Base-by-base conservation (phyloP, 92 coral and sea anemone genomes). In the Bergia sp. region DNA sequence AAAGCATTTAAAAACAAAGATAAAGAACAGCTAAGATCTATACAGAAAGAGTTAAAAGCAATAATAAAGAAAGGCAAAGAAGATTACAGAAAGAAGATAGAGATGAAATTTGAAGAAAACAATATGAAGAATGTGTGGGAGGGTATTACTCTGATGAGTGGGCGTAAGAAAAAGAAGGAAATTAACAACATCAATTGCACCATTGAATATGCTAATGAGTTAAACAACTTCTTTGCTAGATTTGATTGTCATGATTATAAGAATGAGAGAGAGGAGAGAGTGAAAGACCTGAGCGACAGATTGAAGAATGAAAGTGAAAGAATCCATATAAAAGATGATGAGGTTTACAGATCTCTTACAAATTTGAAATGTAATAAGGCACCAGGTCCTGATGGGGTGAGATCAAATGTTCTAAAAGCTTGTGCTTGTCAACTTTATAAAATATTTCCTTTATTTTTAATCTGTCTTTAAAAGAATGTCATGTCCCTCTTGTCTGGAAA, bases 401-500 rank as follows among this genome's bases (percentile, higher is more conserved):
- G 64, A 15, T 55, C 64, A 55, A 55, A 55, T 55, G 64, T 55
- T 55, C 64, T 55, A 55, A 55, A 55, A 55, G 64, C 64, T 55
- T 55, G 64, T 55, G 64, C 64, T 55, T 6, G 64, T 55, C 64
- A 55, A 55, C 64, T 55, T 55, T 55, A 55, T 55, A 55, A 55
- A 55, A 55, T 55, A 55, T 55, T 55, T 55, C 64, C 64, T 55
- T 55, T 55, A 55, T 55, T 55, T 77, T 77, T 39, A 7, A 77
- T 77, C 21, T n/a, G 43, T 77, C 82, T n/a, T 77, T 77, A 20
- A 77, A 39, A 77, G 43, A 20, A 18, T 16, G 82, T 39, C 21
- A 20, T 18, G n/a, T 77, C n/a, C 82, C 82, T 39, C 21, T 39
- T 6, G n/a, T 77, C 43, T 77, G 82, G 82, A 77, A 77, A 77